These are phyloP conservation scores for Salarias fasciatus DNA, from an alignment of 2,797 vertebrate species.

Conservation along the genomic window DNA sequence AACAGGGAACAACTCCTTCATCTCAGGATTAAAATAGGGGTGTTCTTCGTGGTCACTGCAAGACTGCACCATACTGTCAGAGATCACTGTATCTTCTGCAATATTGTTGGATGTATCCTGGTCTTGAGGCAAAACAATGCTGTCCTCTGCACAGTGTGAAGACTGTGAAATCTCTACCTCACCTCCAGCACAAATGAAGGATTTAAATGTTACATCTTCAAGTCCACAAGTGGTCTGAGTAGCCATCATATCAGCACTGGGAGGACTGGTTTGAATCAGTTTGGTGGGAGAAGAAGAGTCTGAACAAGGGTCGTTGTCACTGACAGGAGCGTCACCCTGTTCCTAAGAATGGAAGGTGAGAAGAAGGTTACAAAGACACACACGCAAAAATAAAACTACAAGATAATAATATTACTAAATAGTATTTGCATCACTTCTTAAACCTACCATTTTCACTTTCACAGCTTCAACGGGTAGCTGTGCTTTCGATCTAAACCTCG, in stretches of 20 bases:
- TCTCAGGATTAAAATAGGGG: conserved; percentile 52
- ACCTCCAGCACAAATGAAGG: conserved; percentile 67
- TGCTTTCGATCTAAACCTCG: conserved; percentile 46
- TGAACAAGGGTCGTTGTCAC: conserved; percentile 14
- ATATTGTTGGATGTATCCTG: conserved; percentile 16
- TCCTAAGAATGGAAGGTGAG: conserved; percentile 19
- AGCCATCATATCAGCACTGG: background rate
- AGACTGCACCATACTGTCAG: conserved; percentile 45
- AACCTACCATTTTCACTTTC: conserved; percentile 50
- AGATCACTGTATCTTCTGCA: conserved; percentile 41
- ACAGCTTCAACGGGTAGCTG: conserved; percentile 13
- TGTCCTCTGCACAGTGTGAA: conserved; percentile 48
- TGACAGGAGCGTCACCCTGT: conserved; percentile 46
- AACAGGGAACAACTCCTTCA: conserved; percentile 6
- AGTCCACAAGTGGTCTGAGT: conserved; percentile 10
- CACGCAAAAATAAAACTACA: too few species aligned
- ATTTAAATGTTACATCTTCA: conserved; percentile 73
- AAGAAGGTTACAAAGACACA: background rate
- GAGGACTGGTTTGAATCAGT: conserved; percentile 4
- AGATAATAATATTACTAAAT: too few species aligned
- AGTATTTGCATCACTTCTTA: too few species aligned
- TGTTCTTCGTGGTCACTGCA: conserved; percentile 60
- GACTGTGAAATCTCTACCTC: conserved; percentile 67
- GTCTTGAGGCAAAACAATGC: conserved; percentile 54
- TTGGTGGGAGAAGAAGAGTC: conserved; percentile 13